These are phyloP conservation scores for Cephus nigrinus DNA, from an alignment of 2,888 invertebrate genomes.

Conservation along the genomic window DNA sequence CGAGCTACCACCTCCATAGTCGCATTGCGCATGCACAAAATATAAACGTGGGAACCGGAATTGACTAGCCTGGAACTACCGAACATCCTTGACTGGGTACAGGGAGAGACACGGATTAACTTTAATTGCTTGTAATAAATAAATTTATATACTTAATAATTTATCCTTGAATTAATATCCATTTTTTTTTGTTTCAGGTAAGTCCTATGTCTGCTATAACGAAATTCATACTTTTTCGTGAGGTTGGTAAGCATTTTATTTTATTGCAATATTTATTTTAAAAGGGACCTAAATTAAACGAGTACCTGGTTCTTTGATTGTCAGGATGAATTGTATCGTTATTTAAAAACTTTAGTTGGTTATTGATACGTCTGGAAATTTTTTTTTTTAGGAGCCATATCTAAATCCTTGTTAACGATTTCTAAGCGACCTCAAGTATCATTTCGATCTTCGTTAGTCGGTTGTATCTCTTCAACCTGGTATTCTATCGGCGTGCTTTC, in stretches of 20 bases:
- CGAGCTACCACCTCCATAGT: slow-evolving; percentile 62
- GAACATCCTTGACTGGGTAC: not conserved
- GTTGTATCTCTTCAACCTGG: slow-evolving; percentile 13
- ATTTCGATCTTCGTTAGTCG: slow-evolving; percentile 7
- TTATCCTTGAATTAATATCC: not conserved
- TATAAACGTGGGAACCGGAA: slow-evolving; percentile 67
- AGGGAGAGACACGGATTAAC: not conserved
- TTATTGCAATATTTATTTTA: not conserved
- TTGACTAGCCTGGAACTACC: slow-evolving; percentile 45
- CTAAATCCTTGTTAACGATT: not conserved
- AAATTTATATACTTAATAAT: not conserved
- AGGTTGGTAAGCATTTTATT: not conserved
- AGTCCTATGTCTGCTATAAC: slow-evolving; percentile 21
- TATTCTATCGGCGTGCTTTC: slow-evolving; percentile 12
- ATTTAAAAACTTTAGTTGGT: no score
- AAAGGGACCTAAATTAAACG: not conserved
- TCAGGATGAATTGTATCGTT: no score
- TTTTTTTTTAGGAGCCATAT: not conserved
- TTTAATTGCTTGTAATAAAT: not conserved
- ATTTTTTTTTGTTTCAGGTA: slow-evolving; percentile 38
- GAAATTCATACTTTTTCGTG: not conserved
- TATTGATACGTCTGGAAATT: no score
- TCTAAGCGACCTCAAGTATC: slow-evolving; percentile 13
- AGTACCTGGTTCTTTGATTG: not conserved
- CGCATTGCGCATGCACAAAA: slow-evolving; percentile 66